Conservation (phyloP, 2,888 invertebrate species). For the Lomographa bimaculata region DNA sequence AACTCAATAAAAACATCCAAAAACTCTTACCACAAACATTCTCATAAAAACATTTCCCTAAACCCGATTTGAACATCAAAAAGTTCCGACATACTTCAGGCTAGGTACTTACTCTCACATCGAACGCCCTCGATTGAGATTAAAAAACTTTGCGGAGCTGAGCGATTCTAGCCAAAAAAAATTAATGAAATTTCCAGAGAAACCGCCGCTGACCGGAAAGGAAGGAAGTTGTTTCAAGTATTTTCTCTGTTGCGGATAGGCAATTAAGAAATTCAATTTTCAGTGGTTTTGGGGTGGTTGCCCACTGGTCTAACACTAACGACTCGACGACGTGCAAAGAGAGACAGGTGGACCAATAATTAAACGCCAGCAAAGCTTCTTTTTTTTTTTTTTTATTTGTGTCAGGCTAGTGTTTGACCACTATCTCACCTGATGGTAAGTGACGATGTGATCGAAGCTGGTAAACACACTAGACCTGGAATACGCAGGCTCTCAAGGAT, state of each 20-base stretch:
- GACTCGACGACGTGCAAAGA: too few relatives aligned
- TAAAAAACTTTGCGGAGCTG: conserved; percentile 70
- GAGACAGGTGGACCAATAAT: too few relatives aligned
- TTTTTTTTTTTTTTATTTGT: too few relatives aligned
- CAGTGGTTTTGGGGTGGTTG: conserved; percentile 16
- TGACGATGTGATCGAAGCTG: too few relatives aligned
- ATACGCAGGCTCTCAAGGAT: too few relatives aligned
- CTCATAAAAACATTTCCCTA: conserved; percentile 10
- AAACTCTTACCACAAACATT: conserved; percentile 6
- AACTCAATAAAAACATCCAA: too few relatives aligned
- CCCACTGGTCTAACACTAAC: background rate
- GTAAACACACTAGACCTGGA: too few relatives aligned
- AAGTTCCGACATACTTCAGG: conserved; percentile 30
- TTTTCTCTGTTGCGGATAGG: conserved; percentile 63
- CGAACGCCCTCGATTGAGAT: conserved; percentile 46
- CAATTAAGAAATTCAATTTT: conserved; percentile 73
- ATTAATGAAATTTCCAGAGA: conserved; percentile 69
- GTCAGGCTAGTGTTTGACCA: too few relatives aligned
- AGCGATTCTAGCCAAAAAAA: conserved; percentile 57
- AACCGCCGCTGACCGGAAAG: conserved; percentile 63
- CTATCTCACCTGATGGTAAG: too few relatives aligned
- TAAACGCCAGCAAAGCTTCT: too few relatives aligned
- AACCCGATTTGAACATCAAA: conserved; percentile 19
- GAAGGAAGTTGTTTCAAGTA: conserved; percentile 64
- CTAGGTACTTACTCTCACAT: conserved; percentile 26